Evolutionary conservation across 2,113 vertebrate species (phyloP), one percentile per base, ranked within the genome.

Genomic region (Bettongia penicillata): DNA sequence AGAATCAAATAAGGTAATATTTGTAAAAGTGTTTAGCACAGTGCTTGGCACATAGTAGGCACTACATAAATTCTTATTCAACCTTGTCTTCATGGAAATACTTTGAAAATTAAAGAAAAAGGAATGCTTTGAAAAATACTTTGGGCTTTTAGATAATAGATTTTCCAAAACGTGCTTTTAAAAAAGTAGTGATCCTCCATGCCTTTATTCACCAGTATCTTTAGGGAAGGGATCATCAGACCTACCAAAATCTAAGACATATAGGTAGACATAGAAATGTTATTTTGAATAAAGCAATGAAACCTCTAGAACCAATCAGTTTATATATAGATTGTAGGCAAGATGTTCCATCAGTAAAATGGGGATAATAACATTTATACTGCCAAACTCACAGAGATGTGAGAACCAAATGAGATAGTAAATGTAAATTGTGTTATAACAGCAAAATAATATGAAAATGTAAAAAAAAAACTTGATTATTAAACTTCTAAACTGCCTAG

Each of bases 61-160:
- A 84, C n/a, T 77, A 16, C n/a, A 77, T 37, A 77, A 77, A 77
- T 77, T 7, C 31, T n/a, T 8, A 84, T 84, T 43, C 19, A 68
- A 68, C 16, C n/a, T 84, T 84, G 10, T 19, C 37, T 43, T 84
- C 68, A 23, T 84, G 68, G n/a, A 84, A 7, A 84, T 22, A 8
- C 43, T 98, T 97, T 98, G 97, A 97, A 96, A 96, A 98, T 94
- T 94, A 96, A 97, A 98, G 90, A 93, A 53, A 96, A 97, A 97
- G 97, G 93, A 97, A 97, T 89, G 95, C 93, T 97, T 97, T 98
- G 93, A 97, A 96, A 98, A 97, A 96, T 94, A 93, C 90, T 96
- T 94, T 94, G 84, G 95, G 91, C 91, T 96, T 95, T 84, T 43
- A 77, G 16, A 89, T 95, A 91, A 98, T 95, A 95, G 97, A 96